Conservation (phyloP, 2,113 vertebrate species). For the Microcebus ravelobensis region DNA sequence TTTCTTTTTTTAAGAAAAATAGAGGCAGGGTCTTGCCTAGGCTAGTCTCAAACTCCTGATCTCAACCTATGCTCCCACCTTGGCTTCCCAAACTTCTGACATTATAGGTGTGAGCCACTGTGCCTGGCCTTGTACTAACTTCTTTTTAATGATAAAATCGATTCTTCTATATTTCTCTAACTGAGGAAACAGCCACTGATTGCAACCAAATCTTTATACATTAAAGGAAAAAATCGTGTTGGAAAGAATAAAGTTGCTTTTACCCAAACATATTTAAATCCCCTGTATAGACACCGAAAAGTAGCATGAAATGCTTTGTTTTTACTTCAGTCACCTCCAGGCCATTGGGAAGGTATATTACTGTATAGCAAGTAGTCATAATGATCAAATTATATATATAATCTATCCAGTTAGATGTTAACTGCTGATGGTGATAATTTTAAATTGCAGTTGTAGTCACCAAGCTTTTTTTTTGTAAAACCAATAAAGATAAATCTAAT, state of each 20-base stretch:
- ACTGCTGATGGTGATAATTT: not conserved
- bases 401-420: not conserved
- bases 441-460: slow-evolving; percentile 12
- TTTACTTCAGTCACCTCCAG: slow-evolving; percentile 13
- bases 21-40: no score
- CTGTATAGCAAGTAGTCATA: not conserved
- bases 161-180: not conserved
- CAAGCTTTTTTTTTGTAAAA: not conserved
- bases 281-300: not conserved
- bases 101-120: no score
- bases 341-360: not conserved
- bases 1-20: no score
- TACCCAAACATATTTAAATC: not conserved
- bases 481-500: slow-evolving; percentile 11
- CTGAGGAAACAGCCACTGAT: not conserved
- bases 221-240: not conserved
- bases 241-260: slow-evolving; percentile 11
- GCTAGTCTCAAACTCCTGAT: no score
- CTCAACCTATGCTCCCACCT: no score
- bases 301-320: not conserved
- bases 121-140: no score
- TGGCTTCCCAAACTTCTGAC: no score
- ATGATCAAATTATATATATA: not conserved
- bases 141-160: not conserved
- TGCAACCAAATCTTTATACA: not conserved